Evolutionary conservation across 2,797 vertebrate genomes (phyloP), one percentile per base, ranked within the genome.

Genomic region (Aeoliscus strigatus): DNA sequence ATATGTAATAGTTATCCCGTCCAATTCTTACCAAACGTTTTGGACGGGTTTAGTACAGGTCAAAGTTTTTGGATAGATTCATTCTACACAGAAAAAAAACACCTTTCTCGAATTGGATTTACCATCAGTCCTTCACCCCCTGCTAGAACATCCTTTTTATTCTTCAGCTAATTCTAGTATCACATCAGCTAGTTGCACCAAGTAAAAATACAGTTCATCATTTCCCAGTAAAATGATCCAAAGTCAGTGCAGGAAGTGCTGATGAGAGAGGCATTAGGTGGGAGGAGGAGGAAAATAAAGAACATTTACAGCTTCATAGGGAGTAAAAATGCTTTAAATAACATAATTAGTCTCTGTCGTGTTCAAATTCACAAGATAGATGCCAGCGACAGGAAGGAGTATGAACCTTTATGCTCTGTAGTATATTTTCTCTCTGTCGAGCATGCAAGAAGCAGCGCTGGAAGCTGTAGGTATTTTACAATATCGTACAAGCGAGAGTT

Each of bases 371-470:
- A 43, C 30, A 47, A 52, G 50, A 54, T 13, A 39, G 48, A 67
- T 55, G 58, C 44, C 3, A 33, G 39, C 39, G 32, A 56, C 27
- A 39, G 30, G 33, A 48, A 52, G 33, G 34, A 24, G 31, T 47
- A 33, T 46, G 70, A 21, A 56, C 60, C 50, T 31, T 70, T 56
- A 64, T 49, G 30, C 42, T 63, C 48, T 51, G 42, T 42, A 66
- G 57, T 32, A 38, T 60, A 34, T 43, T 38, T 34, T 39, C 35
- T 12, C 23, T 64, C 21, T 69, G 58, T 59, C 74, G 80, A 68
- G 77, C 92, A 94, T 96, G 93, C 92, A 92, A 79, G 80, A 53
- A 60, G 66, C 85, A 86, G 80, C 75, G 39, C 23, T 41, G 40
- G 53, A 60, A 60, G 72, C 62, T 78, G 75, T 70, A 86, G 81